Evolutionary conservation across 2,797 vertebrate genomes (phyloP), one percentile per base, ranked within the genome.

Genomic region (Melanotaenia parkinsoni): DNA sequence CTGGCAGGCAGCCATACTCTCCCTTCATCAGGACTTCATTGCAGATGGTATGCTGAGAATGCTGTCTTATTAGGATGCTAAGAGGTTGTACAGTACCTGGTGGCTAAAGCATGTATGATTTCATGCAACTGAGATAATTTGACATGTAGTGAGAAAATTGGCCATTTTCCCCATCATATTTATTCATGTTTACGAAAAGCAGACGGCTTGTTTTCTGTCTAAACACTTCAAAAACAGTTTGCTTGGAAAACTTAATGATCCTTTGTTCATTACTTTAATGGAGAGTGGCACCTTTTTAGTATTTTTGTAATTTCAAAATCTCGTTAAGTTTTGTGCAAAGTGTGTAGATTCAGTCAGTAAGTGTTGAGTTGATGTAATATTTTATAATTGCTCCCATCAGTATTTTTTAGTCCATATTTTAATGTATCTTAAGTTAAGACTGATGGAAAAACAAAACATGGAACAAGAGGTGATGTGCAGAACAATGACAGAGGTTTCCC

Each of bases 21-120:
- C 74, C 76, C 87, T 88, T 90, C 85, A 85, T 88, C 86, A 85
- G 87, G 80, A 78, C 86, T 86, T 91, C 87, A 81, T 88, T 93
- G 93, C 90, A 92, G 91, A 93, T 93, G 91, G 91, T 91, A 92
- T 93, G 91, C 89, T 89, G 87, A 88, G 91, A 90, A 94, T 90
- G 90, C 84, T 87, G 70, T 92, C 78, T 78, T 88, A 77, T 84
- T 90, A 78, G 83, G 73, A 80, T 70, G 77, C 74, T 74, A 51
- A 81, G 72, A 62, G 69, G 67, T 70, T 66, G 33, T 81, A 74
- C 26, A 1, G 35, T 63, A 71, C 70, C 68, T 67, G 33, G 30
- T 71, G 40, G 43, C 65, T 77, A 28, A 67, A 73, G 74, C 38
- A n/a, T 20, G 33, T 72, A 70, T 60, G n/a, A 24, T 38, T 78